Conservation (phyloP, 2,888 invertebrate genomes). For the Fabriciana adippe region DNA sequence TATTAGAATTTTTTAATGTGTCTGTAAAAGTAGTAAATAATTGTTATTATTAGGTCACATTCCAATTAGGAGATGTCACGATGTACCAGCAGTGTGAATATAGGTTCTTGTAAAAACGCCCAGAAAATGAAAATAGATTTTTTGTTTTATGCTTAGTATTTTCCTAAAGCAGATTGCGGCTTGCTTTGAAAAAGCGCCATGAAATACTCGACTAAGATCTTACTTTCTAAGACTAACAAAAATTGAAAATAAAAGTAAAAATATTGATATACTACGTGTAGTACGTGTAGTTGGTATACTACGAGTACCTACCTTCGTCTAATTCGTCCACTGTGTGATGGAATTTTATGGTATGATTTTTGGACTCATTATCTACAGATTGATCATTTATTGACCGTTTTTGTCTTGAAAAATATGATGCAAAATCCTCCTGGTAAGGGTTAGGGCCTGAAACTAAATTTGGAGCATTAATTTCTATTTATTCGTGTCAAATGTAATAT, state of each 20-base stretch:
- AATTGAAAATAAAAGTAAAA: not conserved
- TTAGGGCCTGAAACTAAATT: slow-evolving; percentile 37
- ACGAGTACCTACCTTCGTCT: slow-evolving; percentile 47
- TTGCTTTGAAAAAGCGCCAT: not conserved
- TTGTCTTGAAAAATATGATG: slow-evolving; percentile 41
- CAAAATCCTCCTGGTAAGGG: slow-evolving; percentile 42
- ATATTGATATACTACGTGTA: not conserved
- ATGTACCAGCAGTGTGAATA: too few species aligned
- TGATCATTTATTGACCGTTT: slow-evolving; percentile 55
- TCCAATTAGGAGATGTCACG: too few species aligned
- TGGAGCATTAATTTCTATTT: not conserved
- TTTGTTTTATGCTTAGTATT: too few species aligned
- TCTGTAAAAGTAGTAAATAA: slow-evolving; percentile 51
- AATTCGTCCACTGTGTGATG: slow-evolving; percentile 63
- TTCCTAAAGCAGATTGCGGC: too few species aligned
- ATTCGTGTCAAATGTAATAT: not conserved
- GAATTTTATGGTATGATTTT: slow-evolving; percentile 57
- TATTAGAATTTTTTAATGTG: slow-evolving; percentile 57
- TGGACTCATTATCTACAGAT: slow-evolving; percentile 44
- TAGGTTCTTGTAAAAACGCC: too few species aligned
- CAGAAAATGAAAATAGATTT: too few species aligned
- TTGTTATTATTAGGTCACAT: too few species aligned
- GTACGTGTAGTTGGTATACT: too few species aligned
- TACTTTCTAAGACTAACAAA: too few species aligned
- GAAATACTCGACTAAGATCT: not conserved